Evolutionary conservation across 2,888 invertebrate genomes (phyloP).

Genomic region (Sminthurides aquaticus): DNA sequence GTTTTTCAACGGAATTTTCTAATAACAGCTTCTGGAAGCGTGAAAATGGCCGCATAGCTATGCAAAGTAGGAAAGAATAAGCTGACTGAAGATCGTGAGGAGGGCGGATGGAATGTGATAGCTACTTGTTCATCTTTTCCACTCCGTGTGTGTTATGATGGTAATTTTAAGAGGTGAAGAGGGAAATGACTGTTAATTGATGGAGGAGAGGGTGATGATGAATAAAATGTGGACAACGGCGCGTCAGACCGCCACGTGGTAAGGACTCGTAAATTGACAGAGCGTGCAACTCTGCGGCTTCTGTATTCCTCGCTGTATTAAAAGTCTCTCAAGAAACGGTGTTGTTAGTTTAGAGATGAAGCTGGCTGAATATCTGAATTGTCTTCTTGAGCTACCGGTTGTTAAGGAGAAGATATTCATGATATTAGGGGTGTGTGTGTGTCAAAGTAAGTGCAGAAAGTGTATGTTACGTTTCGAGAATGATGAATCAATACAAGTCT

Average conservation of each 20-base stretch:
- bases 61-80: background rate
- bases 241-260: slow-evolving; percentile 31
- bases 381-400: background rate
- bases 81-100: background rate
- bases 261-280: slow-evolving; percentile 36
- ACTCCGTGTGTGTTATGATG: background rate
- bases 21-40: no score
- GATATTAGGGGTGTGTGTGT: no score
- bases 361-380: background rate
- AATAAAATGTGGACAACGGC: background rate
- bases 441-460: no score
- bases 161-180: background rate
- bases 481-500: background rate
- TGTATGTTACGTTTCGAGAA: no score
- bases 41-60: background rate
- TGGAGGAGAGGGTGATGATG: background rate
- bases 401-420: no score
- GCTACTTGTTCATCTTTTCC: no score
- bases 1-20: background rate
- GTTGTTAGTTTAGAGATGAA: no score
- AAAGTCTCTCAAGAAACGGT: slow-evolving; percentile 1
- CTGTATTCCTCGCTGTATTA: slow-evolving; percentile 24
- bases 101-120: background rate
- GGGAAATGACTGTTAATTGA: slow-evolving; percentile 1
- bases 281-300: slow-evolving; percentile 34